Evolutionary conservation across 2,888 invertebrate species (phyloP).

Genomic region (Drosophila kambysellisi): DNA sequence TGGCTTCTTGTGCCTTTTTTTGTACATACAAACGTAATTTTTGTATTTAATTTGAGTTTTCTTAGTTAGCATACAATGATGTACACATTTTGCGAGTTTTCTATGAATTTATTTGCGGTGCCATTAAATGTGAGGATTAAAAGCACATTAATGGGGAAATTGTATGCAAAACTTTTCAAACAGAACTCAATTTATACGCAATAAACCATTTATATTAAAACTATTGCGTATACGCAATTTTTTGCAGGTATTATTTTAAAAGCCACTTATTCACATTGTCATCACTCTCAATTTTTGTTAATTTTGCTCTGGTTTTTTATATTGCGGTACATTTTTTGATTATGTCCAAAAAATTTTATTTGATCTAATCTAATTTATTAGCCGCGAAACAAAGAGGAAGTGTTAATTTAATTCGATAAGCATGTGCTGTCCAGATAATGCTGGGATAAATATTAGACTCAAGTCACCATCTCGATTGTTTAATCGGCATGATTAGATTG

Average conservation of each 20-base stretch:
- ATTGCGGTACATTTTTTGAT: neutral
- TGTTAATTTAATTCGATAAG: slow-evolving; percentile 30
- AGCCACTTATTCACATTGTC: neutral
- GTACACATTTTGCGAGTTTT: slow-evolving; percentile 15
- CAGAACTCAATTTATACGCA: neutral
- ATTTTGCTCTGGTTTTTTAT: slow-evolving; percentile 10
- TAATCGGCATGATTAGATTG: neutral
- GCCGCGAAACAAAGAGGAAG: neutral
- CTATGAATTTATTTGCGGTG: slow-evolving; percentile 8
- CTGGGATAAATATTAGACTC: no score
- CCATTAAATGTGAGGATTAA: slow-evolving; percentile 12
- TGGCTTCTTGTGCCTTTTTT: slow-evolving; percentile 34
- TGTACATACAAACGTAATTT: slow-evolving; percentile 8
- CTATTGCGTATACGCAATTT: slow-evolving; percentile 1
- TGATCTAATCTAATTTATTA: slow-evolving; percentile 22
- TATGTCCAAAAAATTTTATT: neutral
- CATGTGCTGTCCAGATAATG: neutral
- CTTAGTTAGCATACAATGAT: slow-evolving; percentile 16
- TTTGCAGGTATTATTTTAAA: neutral
- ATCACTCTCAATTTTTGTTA: slow-evolving; percentile 1
- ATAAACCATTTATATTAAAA: neutral
- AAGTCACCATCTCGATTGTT: neutral
- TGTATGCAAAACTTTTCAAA: neutral
- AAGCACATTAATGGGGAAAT: neutral
- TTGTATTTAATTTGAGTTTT: slow-evolving; percentile 22